A percentile compares a stretch with the other conserved stretches of the same genome.
These are phyloP conservation scores for Ditylenchus weischeri DNA, from an alignment of 2,888 invertebrate genomes.

Conservation along the genomic window DNA sequence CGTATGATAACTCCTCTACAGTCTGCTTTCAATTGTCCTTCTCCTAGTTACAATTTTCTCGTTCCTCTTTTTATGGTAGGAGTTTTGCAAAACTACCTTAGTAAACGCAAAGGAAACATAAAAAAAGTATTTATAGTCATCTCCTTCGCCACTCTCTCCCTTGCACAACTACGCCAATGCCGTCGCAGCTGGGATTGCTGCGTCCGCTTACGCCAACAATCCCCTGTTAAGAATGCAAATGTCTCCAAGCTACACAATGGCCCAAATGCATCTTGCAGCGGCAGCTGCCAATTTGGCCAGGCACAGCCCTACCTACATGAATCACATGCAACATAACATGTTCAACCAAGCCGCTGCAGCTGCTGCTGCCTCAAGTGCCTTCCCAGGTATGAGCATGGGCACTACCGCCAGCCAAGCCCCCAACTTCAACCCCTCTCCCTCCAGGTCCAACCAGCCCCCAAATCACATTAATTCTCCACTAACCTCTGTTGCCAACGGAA, in stretches of 20 bases:
- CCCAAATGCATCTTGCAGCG: slow-evolving; percentile 11
- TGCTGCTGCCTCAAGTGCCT: slow-evolving; percentile 2
- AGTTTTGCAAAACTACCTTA: neutral
- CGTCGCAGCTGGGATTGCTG: neutral
- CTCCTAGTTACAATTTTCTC: slow-evolving; percentile 4
- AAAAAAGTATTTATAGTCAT: neutral
- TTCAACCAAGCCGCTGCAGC: neutral
- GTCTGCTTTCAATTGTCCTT: slow-evolving; percentile 14
- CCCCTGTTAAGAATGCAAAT: slow-evolving; percentile 7
- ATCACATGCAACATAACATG: neutral
- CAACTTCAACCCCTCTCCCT: too few species aligned
- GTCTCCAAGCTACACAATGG: neutral
- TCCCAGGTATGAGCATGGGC: neutral
- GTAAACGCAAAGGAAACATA: too few species aligned
- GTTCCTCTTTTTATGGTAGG: slow-evolving; percentile 8
- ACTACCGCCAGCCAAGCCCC: too few species aligned
- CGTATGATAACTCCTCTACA: neutral
- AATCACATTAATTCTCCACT: too few species aligned
- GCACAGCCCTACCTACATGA: slow-evolving; percentile 20
- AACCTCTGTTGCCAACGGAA: too few species aligned
- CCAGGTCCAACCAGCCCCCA: too few species aligned
- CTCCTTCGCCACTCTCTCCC: slow-evolving; percentile 9
- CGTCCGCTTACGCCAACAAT: slow-evolving; percentile 3
- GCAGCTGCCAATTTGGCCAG: slow-evolving; percentile 13
- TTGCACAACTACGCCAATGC: neutral